Percentiles rank a stretch among this genome's conserved stretches.
Conservation (phyloP, 2,888 invertebrate genomes). For the Drosophila yooni region DNA sequence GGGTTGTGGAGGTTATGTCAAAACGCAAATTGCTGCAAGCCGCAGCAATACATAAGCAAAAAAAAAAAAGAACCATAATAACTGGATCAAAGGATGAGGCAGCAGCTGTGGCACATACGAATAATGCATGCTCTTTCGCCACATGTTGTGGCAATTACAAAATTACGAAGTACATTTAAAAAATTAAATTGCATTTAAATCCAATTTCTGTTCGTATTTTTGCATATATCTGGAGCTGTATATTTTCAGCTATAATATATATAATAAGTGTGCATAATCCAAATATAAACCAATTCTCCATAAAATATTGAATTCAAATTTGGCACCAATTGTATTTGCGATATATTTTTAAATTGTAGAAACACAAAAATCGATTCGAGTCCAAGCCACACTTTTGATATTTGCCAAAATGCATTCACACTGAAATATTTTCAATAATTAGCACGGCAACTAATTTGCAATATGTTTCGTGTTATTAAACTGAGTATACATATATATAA, state of each 20-base stretch:
- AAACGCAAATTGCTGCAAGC: conserved; percentile 67
- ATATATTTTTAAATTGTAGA: not conserved
- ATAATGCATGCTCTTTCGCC: conserved; percentile 24
- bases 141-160: not conserved
- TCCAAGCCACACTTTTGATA: too few relatives aligned
- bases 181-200: not conserved
- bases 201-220: not conserved
- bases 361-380: too few relatives aligned
- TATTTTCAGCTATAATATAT: not conserved
- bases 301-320: not conserved
- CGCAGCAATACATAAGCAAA: conserved; percentile 40
- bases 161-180: not conserved
- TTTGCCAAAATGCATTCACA: too few relatives aligned
- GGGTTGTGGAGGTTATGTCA: conserved; percentile 53
- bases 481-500: too few relatives aligned
- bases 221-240: not conserved
- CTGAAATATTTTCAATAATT: too few relatives aligned
- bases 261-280: not conserved
- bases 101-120: conserved; percentile 11
- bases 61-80: conserved; percentile 17
- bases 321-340: not conserved
- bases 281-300: not conserved
- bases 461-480: too few relatives aligned
- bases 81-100: conserved; percentile 11
- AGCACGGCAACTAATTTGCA: too few relatives aligned